Conservation (phyloP, 2,888 invertebrate species). For the Lymantria dispar region DNA sequence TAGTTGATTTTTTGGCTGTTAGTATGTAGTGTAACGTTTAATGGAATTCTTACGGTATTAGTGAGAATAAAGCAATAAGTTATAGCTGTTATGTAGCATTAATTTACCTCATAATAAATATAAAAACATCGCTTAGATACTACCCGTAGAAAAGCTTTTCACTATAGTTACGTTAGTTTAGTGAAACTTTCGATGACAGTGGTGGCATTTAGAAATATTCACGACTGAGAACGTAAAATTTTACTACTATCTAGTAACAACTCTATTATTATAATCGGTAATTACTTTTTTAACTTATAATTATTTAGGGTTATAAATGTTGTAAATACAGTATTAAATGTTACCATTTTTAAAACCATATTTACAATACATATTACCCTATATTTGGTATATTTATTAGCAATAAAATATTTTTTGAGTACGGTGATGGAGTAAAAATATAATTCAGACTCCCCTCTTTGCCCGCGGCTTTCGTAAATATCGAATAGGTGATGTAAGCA, state of each 20-base stretch:
- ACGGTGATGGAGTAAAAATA: no score
- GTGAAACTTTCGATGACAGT: slow-evolving; percentile 5
- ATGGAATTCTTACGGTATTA: slow-evolving; percentile 25
- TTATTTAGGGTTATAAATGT: not conserved
- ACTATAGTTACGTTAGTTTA: not conserved
- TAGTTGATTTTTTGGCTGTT: slow-evolving; percentile 1
- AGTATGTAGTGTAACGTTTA: slow-evolving; percentile 7
- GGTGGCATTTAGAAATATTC: slow-evolving; percentile 4
- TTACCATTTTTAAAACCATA: slow-evolving; percentile 3
- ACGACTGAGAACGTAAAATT: slow-evolving; percentile 5
- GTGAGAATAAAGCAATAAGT: slow-evolving; percentile 20
- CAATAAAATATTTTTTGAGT: no score
- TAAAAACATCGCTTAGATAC: slow-evolving; percentile 16
- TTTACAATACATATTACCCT: slow-evolving; percentile 9
- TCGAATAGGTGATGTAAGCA: no score
- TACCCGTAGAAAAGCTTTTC: not conserved
- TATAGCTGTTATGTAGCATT: slow-evolving; percentile 26
- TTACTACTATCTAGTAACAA: not conserved
- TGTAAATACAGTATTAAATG: not conserved
- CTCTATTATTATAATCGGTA: not conserved
- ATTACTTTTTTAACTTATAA: not conserved
- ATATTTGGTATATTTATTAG: slow-evolving; percentile 6
- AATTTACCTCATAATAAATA: slow-evolving; percentile 23
- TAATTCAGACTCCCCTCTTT: no score
- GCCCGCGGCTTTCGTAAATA: no score